Conservation (phyloP, 1,140 invertebrate species). For the Neoseiulus cucumeris region DNA sequence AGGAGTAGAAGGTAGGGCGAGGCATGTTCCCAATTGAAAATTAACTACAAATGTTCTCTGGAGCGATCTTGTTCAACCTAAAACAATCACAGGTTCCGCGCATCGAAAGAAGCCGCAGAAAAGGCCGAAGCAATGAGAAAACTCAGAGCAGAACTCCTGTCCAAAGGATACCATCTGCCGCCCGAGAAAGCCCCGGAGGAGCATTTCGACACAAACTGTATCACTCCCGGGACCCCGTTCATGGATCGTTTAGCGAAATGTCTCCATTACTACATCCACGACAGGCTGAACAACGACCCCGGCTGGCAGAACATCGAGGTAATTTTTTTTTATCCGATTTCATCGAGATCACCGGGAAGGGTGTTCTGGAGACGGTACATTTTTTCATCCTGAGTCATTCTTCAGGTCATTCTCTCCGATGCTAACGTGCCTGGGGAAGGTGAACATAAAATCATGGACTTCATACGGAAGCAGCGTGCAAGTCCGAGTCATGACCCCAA, state of each 20-base stretch:
- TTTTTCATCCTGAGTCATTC: background rate
- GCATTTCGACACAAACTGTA: conserved; percentile 86
- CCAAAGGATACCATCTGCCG: conserved; percentile 58
- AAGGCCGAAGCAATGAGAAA: conserved; percentile 64
- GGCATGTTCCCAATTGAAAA: background rate
- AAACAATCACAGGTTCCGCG: conserved; percentile 60
- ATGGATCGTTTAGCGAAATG: conserved; percentile 86
- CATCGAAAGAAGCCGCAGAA: conserved; percentile 81
- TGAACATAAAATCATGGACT: conserved; percentile 98
- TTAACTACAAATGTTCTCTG: too few relatives aligned
- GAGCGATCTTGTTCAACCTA: too few relatives aligned
- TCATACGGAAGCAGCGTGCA: conserved; percentile 81
- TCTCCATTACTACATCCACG: conserved; percentile 88
- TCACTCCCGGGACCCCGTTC: conserved; percentile 91
- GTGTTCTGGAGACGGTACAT: too few relatives aligned
- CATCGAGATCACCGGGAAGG: too few relatives aligned
- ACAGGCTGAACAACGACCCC: conserved; percentile 77
- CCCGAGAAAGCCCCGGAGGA: conserved; percentile 69
- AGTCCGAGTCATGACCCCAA: conserved; percentile 93
- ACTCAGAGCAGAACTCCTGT: conserved; percentile 40
- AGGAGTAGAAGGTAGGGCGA: conserved; percentile 50
- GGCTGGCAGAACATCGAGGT: conserved; percentile 83
- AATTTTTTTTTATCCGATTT: too few relatives aligned
- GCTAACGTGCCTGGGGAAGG: conserved; percentile 96
- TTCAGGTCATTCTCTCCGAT: conserved; percentile 70